Evolutionary conservation across 2,113 vertebrate species (phyloP).

Genomic region (Nothocercus julius): DNA sequence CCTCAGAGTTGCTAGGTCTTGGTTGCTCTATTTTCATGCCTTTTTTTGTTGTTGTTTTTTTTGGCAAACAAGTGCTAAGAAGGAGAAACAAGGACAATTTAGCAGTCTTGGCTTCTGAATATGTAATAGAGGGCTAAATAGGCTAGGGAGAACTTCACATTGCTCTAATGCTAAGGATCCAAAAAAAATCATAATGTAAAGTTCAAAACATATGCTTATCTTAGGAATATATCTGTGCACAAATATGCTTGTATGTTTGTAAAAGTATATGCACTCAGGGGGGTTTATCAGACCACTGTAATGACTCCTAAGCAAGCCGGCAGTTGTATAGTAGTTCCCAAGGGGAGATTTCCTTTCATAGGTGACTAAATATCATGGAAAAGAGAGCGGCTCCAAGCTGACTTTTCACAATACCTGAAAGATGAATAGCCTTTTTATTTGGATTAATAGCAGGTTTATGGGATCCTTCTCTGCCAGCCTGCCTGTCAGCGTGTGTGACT

Average conservation of each 20-base stretch:
- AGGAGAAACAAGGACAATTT: background rate
- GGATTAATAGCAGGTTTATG: conserved; percentile 43
- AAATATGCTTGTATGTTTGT: background rate
- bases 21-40: background rate
- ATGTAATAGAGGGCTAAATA: background rate
- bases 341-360: conserved; percentile 26
- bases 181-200: background rate
- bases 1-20: background rate
- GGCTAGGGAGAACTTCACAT: background rate
- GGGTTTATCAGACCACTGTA: background rate
- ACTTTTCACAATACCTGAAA: conserved; percentile 4
- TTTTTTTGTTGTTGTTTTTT: too few relatives aligned
- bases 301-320: conserved; percentile 48
- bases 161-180: background rate
- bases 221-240: background rate
- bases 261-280: background rate
- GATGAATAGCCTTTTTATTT: conserved; percentile 9
- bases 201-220: background rate
- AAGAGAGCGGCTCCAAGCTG: background rate
- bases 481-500: background rate
- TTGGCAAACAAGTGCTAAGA: background rate
- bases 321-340: conserved; percentile 27
- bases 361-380: background rate
- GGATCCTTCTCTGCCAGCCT: conserved; percentile 14
- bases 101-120: background rate